phyloP scores from a whole-genome alignment of 2,113 vertebrate genomes.

The Casuarius casuarius region DNA sequence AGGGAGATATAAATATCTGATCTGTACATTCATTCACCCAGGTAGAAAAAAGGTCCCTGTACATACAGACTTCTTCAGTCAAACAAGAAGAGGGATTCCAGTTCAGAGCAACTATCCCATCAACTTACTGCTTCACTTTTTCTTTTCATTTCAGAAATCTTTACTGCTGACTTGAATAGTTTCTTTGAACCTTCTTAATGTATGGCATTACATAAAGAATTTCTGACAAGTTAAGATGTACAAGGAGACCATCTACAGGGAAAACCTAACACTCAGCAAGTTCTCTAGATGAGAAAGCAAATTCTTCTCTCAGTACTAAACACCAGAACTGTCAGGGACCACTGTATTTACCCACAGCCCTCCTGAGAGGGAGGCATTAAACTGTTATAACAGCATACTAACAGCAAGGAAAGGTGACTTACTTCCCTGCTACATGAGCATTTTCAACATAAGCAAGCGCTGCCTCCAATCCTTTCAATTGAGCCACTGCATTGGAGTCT shows the following conservation, averaged over 20 bases:
- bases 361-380: neutral
- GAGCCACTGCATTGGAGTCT: slow-evolving; percentile 96
- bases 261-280: neutral
- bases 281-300: neutral
- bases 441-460: slow-evolving; percentile 90
- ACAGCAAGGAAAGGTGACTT: slow-evolving; percentile 74
- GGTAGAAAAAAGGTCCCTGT: neutral
- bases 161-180: neutral
- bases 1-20: too few species aligned
- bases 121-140: neutral
- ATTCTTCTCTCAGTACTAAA: neutral
- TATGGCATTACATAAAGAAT: neutral
- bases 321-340: neutral
- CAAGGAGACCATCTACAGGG: neutral
- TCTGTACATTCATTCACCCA: neutral
- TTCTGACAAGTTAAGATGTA: neutral
- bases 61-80: neutral
- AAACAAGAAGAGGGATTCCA: neutral
- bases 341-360: neutral
- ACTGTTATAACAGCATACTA: neutral
- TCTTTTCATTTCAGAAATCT: neutral
- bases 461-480: slow-evolving; percentile 96
- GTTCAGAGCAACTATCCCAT: neutral
- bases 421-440: slow-evolving; percentile 94
- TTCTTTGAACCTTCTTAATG: neutral